Conservation (phyloP, 1,140 invertebrate species). For the Drosophila navojoa region DNA sequence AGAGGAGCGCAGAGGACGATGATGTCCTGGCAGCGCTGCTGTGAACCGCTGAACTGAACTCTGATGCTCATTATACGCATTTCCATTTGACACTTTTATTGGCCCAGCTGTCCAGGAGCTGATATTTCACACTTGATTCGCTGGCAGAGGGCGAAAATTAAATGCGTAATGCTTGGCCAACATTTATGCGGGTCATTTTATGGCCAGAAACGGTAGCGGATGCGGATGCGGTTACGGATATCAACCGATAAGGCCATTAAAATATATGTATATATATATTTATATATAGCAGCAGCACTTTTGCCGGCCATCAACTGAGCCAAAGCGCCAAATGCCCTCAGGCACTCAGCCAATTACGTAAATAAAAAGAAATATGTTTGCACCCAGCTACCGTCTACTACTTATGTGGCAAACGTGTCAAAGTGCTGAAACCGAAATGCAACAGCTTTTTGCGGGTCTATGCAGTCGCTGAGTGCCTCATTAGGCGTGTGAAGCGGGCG, state of each 20-base stretch:
- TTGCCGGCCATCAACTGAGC: conserved; percentile 63
- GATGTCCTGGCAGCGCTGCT: conserved; percentile 20
- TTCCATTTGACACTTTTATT: conserved; percentile 78
- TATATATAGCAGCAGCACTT: conserved; percentile 18
- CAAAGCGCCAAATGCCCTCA: conserved; percentile 18
- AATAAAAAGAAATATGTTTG: conserved; percentile 56
- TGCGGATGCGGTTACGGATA: conserved; percentile 32
- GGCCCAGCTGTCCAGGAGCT: conserved; percentile 53
- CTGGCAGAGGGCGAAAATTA: conserved; percentile 34
- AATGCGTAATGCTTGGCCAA: conserved; percentile 52
- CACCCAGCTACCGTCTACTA: conserved; percentile 26
- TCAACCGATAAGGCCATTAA: conserved; percentile 75
- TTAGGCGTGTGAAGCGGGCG: conserved; percentile 55
- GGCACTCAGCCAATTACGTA: conserved; percentile 76
- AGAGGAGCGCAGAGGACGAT: conserved; percentile 5
- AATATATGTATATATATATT: conserved; percentile 35
- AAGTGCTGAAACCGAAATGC: conserved; percentile 72
- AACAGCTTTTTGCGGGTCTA: conserved; percentile 22
- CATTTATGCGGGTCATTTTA: conserved; percentile 77
- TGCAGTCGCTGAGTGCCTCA: conserved; percentile 59
- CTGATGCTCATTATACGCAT: conserved; percentile 76
- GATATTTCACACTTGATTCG: conserved; percentile 55
- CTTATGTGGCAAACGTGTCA: conserved; percentile 65
- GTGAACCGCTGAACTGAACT: conserved; percentile 22
- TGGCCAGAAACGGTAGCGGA: conserved; percentile 58